phyloP scores from a whole-genome alignment of 2,797 vertebrate species.

The Loriculus beryllinus region DNA sequence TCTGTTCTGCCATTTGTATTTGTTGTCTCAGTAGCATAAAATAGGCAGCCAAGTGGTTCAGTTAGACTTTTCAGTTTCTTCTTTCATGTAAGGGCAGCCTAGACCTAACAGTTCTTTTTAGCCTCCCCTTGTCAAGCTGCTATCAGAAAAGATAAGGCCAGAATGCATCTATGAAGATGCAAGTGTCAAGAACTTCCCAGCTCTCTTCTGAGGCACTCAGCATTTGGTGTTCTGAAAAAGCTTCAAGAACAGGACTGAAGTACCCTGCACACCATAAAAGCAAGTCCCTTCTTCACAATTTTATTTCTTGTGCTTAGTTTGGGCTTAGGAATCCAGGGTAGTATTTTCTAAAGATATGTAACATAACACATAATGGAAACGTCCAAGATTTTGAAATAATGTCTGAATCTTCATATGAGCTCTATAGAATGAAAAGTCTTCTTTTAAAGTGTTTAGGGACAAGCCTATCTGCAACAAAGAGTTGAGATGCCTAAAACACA shows the following conservation, averaged over 20 bases:
- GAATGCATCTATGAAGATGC: background rate
- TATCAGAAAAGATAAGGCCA: background rate
- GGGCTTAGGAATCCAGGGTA: background rate
- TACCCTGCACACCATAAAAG: rapidly evolving
- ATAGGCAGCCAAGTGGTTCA: background rate
- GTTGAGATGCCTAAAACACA: background rate
- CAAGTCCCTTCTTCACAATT: background rate
- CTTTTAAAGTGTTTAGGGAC: background rate
- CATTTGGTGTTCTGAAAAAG: background rate
- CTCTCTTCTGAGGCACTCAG: background rate
- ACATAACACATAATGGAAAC: background rate
- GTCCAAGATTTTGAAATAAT: background rate
- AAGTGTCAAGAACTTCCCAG: background rate
- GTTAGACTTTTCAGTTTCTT: background rate
- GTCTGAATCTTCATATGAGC: background rate
- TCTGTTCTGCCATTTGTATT: background rate
- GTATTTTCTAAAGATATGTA: background rate
- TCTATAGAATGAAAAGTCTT: background rate
- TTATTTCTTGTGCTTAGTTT: background rate
- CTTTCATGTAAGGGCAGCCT: background rate
- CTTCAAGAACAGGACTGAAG: background rate
- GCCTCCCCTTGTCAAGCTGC: background rate
- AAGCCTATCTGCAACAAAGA: background rate
- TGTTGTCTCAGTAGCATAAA: background rate
- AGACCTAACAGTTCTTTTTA: background rate